Base-by-base conservation (phyloP, 2,113 vertebrate genomes). In the Pedetes capensis region DNA sequence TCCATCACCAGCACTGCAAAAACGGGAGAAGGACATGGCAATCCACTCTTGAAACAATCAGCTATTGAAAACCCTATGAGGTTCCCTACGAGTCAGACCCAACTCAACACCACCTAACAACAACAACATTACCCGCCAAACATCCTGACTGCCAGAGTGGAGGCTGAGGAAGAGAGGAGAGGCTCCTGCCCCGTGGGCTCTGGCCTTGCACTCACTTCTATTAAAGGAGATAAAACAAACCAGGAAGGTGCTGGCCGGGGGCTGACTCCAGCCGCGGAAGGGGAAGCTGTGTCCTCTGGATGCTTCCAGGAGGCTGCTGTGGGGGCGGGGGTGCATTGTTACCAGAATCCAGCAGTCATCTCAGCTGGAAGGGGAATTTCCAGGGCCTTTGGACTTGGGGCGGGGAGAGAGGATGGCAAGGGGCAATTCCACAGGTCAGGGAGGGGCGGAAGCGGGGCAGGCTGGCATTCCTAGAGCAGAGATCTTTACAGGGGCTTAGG, bases 211-310 rank as follows among this genome's bases (percentile, higher is more conserved):
- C 27, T 83, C 55, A 47, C 80, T 93, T 94, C 90, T 89, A 42
- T 84, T 55, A 80, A 93, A 93, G 83, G 79, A 93, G 89, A 84
- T 59, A 93, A 92, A 87, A 91, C 93, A 80, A 57, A 57, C 27
- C 17, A 2, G 3, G 23, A 3, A 0, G 5, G 51, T 64, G 55
- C 32, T 81, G 83, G 72, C 87, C 25, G 6, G 89, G 3, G 61
- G 84, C 34, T 37, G 81, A 51, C 68, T 93, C 93, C 78, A 47
- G 89, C 82, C 25, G 1, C 0, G 20, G 71, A 85, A 94, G 57
- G 76, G 94, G 90, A 93, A 96, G 93, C 78, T 8, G 72, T 88
- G 78, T 78, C 89, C 82, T 88, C 27, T 91, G 86, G 86, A 91
- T 39, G 85, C 81, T 71, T 95, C 86, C 59, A 59, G 63, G 55